Evolutionary conservation across 2,113 vertebrate genomes (phyloP), one percentile per base, ranked within the genome.

Genomic region (Rafetus swinhoei): DNA sequence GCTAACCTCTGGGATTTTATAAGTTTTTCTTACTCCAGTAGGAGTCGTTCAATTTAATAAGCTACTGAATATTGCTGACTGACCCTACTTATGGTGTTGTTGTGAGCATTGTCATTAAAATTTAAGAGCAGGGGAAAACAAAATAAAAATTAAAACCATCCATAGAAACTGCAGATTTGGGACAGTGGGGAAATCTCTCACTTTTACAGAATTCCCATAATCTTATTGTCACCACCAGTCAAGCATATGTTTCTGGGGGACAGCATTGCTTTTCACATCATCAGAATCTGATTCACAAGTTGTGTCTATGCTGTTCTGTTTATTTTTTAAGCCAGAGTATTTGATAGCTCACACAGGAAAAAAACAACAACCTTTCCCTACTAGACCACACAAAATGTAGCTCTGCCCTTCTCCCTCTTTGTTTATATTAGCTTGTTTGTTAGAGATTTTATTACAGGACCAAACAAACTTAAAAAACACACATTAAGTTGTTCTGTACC

Each of bases 11-110:
- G 55, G 7, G 21, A 32, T 74, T 56, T 59, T 90, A 84, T 0
- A 18, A 24, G 55, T 94, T 35, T 32, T 25, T 56, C 81, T 29
- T 45, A 56, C 52, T 35, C 76, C 45, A 91, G 11, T 62, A 87
- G 91, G 7, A 2, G 2, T 35, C 82, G 55, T 56, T 95, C 84
- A n/a, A 16, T 84, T 93, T 89, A 89, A 93, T 62, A 83, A 91
- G 77, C 11, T 0, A 1, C 85, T 69, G 92, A 83, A 76, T 88
- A 82, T 79, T 80, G 52, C 50, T 72, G 29, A 80, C 39, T 3
- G 9, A 93, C 77, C 4, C 6, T 32, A 92, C 72, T 5, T 60
- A 7, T 11, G 45, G 22, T 55, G 39, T 45, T 62, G 7, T 29
- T 85, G 12, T 55, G 85, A 56, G 72, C 87, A 2, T 84, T 65